Evolutionary conservation across 2,113 vertebrate genomes (phyloP), one percentile per base, ranked within the genome.

Genomic region (Gymnarchus niloticus): DNA sequence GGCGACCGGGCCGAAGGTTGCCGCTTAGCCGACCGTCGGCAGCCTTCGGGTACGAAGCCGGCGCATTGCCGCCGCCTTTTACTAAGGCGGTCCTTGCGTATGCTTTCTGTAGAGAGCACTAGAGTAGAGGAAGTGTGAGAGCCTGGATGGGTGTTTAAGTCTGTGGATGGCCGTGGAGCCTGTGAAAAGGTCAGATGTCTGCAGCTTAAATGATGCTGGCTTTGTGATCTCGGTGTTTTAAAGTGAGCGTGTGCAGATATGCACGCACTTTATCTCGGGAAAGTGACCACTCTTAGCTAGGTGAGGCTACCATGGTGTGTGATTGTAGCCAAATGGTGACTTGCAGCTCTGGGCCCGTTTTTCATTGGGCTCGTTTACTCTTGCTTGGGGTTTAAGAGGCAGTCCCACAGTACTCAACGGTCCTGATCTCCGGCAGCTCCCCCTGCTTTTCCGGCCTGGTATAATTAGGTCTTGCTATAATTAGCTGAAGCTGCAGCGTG

Each of bases 1-100:
- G 87, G 89, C 90, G 89, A 89, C 85, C 90, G 83, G 87, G 90
- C 91, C 90, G 91, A 93, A 89, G 91, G 91, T 92, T 89, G 73
- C 89, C 87, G 77, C 93, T 93, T 93, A 92, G 91, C 91, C 92
- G 89, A 91, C 92, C 90, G 91, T 94, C 91, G 85, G 88, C 90
- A 90, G 88, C 89, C 89, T 51, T 48, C 25, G 33, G 3, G 83
- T 9, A 23, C 54, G 12, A 9, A 41, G 17, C 19, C 4, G 44
- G 10, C 10, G 23, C 23, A 23, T 61, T 23, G 5, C 23, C 6
- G 57, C 23, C 5, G 5, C 1, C 14, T 21, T 61, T 5, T 61
- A 6, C 23, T 5, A 61, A 21, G 57, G 57, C 23, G 57, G 57
- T 14, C 6, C 14, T 7, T 7, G 6, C 6, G 52, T 14, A 54